Percentiles rank a stretch among this genome's conserved stretches.
Evolutionary conservation across 2,888 invertebrate species (phyloP).

Genomic region (Didymodactylos carnosus): DNA sequence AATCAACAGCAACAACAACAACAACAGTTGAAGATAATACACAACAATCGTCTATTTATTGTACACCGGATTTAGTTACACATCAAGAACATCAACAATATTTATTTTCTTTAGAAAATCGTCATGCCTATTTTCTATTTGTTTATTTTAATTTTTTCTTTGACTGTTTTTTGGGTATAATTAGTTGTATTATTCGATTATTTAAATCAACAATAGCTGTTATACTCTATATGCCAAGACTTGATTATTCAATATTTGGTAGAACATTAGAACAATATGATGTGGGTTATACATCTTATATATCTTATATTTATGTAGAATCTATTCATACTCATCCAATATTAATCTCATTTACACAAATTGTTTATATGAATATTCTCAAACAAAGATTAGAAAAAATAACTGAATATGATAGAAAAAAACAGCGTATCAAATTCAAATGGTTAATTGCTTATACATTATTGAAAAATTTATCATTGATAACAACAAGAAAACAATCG

Average conservation of each 20-base stretch:
- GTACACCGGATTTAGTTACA: too few species aligned
- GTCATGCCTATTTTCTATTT: constrained; percentile 9
- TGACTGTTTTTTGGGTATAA: constrained; percentile 10
- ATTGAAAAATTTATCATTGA: not conserved
- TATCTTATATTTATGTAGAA: constrained; percentile 10
- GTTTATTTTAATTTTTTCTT: constrained; percentile 15
- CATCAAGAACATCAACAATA: not conserved
- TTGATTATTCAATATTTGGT: constrained; percentile 13
- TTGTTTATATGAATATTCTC: not conserved
- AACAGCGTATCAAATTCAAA: not conserved
- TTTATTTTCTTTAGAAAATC: constrained; percentile 4
- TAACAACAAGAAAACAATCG: not conserved
- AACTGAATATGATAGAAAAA: not conserved
- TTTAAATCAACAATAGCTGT: constrained; percentile 5
- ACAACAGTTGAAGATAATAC: not conserved
- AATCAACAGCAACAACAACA: not conserved
- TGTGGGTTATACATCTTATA: constrained; percentile 9
- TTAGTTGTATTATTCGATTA: constrained; percentile 9
- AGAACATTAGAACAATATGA: constrained; percentile 7
- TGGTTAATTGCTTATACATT: not conserved
- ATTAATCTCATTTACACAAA: constrained; percentile 4
- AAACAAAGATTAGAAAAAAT: not conserved
- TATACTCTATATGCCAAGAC: constrained; percentile 7
- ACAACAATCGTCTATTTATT: too few species aligned
- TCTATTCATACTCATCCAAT: constrained; percentile 13